phyloP scores from a whole-genome alignment of 2,797 vertebrate genomes.

The Galaxias olidus region DNA sequence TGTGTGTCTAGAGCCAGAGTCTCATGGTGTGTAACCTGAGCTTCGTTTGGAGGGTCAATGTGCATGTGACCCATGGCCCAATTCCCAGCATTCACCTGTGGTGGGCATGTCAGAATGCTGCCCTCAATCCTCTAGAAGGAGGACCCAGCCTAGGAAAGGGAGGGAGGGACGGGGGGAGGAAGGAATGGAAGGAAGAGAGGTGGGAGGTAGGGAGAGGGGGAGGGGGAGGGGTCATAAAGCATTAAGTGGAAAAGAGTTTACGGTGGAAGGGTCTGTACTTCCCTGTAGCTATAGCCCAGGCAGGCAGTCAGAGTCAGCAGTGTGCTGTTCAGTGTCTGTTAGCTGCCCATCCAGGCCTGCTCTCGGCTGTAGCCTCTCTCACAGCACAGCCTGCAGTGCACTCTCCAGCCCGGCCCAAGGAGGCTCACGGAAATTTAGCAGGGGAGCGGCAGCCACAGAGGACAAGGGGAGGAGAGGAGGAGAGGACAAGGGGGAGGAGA shows the following conservation, averaged over 20 bases:
- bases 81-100: slow-evolving; percentile 63
- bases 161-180: slow-evolving; percentile 4
- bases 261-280: slow-evolving; percentile 7
- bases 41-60: slow-evolving; percentile 15
- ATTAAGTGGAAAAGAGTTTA: slow-evolving; percentile 45
- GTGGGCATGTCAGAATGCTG: slow-evolving; percentile 31
- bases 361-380: not conserved
- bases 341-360: not conserved
- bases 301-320: not conserved
- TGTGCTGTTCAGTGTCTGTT: not conserved
- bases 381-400: not conserved
- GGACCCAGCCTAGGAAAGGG: slow-evolving; percentile 38
- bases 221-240: slow-evolving; percentile 42
- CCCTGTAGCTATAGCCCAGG: not conserved
- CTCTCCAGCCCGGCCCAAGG: not conserved
- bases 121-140: slow-evolving; percentile 35
- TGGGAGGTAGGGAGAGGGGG: slow-evolving; percentile 12
- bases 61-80: slow-evolving; percentile 44
- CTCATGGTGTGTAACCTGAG: slow-evolving; percentile 33
- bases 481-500: slow-evolving; percentile 34
- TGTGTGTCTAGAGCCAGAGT: slow-evolving; percentile 15
- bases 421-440: not conserved
- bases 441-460: not conserved
- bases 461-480: not conserved
- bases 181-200: slow-evolving; percentile 4